Evolutionary conservation across 2,113 vertebrate genomes (phyloP), one percentile per base, ranked within the genome.

Genomic region (Himantopus leucocephalus): DNA sequence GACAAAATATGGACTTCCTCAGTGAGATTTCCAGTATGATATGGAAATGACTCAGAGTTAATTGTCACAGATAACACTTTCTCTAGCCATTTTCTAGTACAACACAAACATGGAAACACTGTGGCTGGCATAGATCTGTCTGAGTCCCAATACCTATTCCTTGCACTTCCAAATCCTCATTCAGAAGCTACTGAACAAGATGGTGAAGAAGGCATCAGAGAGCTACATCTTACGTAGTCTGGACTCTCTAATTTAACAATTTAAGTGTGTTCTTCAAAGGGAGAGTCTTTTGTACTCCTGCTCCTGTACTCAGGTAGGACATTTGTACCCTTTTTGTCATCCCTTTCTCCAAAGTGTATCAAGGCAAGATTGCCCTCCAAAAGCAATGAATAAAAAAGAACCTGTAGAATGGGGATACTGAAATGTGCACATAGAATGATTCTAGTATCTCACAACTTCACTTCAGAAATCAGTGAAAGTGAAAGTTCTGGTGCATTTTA

Each of bases 391-490:
- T 70, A 27, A 39, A 50, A 72, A 88, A 47, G 11, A 14, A 34
- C 21, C 20, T 60, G 10, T 5, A 41, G 56, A 67, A 92, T 78
- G 79, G 88, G 76, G 93, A 97, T 97, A 92, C 92, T 77, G 96
- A 98, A 96, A 85, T 78, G 48, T 86, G 88, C 79, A 71, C 76
- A 68, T 15, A 71, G 67, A 90, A 78, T 88, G 79, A 81, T 78
- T 85, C 52, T 50, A 82, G 3, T 87, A 78, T 10, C 18, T 73
- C 41, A 74, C 27, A 76, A 67, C 35, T 68, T 47, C 88, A 66
- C 20, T 71, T 55, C 17, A 84, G 32, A 64, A 96, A 88, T 53
- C 21, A 62, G 48, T 67, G 19, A 43, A 91, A 45, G 48, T 29
- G 27, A 75, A 95, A 84, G 23, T 29, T 92, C 66, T 70, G n/a